phyloP scores from a whole-genome alignment of 1,140 invertebrate genomes.

The Trachymyrmex cornetzi region DNA sequence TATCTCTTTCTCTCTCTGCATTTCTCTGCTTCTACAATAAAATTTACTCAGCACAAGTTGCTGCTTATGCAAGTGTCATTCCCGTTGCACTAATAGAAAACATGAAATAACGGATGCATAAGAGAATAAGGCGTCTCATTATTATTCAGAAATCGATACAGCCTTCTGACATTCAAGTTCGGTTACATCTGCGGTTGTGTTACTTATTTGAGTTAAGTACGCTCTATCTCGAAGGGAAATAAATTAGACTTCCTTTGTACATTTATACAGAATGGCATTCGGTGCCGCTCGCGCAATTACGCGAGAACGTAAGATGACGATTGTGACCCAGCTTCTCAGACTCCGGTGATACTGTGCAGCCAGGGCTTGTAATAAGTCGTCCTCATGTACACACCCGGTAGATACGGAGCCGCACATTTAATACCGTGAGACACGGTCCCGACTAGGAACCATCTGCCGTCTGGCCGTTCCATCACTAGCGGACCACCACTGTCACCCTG shows the following conservation, averaged over 20 bases:
- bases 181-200: conserved; percentile 2
- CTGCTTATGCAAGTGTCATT: conserved; percentile 9
- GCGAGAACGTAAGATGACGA: conserved; percentile 58
- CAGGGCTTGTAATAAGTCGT: conserved; percentile 96
- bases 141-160: conserved; percentile 43
- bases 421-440: conserved; percentile 98
- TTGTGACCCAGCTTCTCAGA: conserved; percentile 83
- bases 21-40: background rate
- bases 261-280: conserved; percentile 85
- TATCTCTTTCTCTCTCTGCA: background rate
- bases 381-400: conserved; percentile 97
- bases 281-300: conserved; percentile 67
- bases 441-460: conserved; percentile 95
- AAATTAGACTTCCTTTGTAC: conserved; percentile 85
- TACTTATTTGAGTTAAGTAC: conserved; percentile 57
- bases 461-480: conserved; percentile 92
- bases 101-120: background rate
- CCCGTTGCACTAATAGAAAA: conserved; percentile 34
- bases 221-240: conserved; percentile 75
- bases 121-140: background rate
- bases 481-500: conserved; percentile 98
- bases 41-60: background rate
- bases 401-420: conserved; percentile 95
- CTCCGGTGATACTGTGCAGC: conserved; percentile 94
- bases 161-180: conserved; percentile 10